Evolutionary conservation across 2,888 invertebrate species (phyloP).

Genomic region (Lycaena phlaeas): DNA sequence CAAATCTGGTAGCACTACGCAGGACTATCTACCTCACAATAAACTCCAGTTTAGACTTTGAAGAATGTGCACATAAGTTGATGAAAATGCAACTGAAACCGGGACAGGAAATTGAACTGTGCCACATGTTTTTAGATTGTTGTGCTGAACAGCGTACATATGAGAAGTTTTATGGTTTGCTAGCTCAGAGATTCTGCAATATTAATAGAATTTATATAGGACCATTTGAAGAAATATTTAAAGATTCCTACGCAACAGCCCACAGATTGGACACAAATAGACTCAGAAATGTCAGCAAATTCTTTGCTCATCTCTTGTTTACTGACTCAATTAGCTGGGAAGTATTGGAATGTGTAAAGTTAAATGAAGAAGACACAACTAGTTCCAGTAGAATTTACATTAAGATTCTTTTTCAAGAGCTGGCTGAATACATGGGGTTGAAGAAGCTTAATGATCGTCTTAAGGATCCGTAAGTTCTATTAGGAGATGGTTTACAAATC

Average conservation of each 20-base stretch:
- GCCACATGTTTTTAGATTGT: slow-evolving; percentile 99
- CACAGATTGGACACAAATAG: slow-evolving; percentile 97
- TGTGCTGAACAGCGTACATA: slow-evolving; percentile 99
- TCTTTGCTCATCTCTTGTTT: slow-evolving; percentile 95
- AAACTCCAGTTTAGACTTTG: slow-evolving; percentile 98
- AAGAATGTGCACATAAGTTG: slow-evolving; percentile 98
- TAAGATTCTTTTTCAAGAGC: slow-evolving; percentile 96
- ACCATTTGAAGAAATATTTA: slow-evolving; percentile 95
- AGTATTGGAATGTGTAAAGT: slow-evolving; percentile 87
- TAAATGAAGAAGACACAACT: slow-evolving; percentile 98
- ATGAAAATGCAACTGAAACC: slow-evolving; percentile 98
- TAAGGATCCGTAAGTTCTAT: slow-evolving; percentile 85
- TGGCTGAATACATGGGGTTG: slow-evolving; percentile 97
- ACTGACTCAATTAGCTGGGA: slow-evolving; percentile 99
- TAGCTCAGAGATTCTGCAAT: slow-evolving; percentile 95
- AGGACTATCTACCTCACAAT: slow-evolving; percentile 98
- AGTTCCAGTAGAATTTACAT: slow-evolving; percentile 98
- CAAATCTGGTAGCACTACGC: slow-evolving; percentile 92
- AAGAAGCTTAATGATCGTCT: slow-evolving; percentile 91
- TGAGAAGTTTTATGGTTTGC: slow-evolving; percentile 96
- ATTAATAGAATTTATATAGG: slow-evolving; percentile 94
- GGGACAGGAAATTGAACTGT: slow-evolving; percentile 96
- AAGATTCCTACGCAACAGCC: slow-evolving; percentile 94
- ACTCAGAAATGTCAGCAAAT: slow-evolving; percentile 95
- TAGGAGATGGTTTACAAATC: slow-evolving; percentile 14